phyloP scores from a whole-genome alignment of 1,140 invertebrate species.

The Nixonia krombeini region DNA sequence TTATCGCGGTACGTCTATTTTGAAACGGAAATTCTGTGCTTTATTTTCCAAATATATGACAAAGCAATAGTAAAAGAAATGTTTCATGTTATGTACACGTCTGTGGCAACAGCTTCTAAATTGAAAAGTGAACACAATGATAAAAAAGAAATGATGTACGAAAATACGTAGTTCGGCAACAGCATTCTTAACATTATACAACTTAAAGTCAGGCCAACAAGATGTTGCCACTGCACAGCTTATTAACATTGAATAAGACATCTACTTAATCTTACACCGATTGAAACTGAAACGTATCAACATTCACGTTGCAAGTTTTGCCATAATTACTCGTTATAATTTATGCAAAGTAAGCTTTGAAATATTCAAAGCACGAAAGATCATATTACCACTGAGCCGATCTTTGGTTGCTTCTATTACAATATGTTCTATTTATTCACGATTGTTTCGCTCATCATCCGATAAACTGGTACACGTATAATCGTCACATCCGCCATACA shows the following conservation, averaged over 20 bases:
- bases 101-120: background rate
- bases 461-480: no score
- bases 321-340: slow-evolving; percentile 4
- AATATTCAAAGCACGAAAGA: background rate
- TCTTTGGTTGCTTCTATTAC: no score
- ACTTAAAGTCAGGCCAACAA: slow-evolving; percentile 16
- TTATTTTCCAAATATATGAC: no score
- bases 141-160: slow-evolving; percentile 1
- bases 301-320: slow-evolving; percentile 18
- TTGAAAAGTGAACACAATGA: background rate
- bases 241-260: background rate
- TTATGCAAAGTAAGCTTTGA: slow-evolving; percentile 6
- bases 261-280: slow-evolving; percentile 8
- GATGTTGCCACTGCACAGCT: slow-evolving; percentile 15
- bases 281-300: slow-evolving; percentile 4
- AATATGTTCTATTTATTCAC: no score
- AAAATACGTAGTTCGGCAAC: background rate
- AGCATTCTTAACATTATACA: background rate
- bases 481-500: no score
- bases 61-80: no score
- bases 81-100: background rate
- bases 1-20: no score
- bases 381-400: no score
- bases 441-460: no score
- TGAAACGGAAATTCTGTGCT: no score